Base-by-base conservation (phyloP, 1,140 invertebrate genomes). In the Platorchestia sp. region DNA sequence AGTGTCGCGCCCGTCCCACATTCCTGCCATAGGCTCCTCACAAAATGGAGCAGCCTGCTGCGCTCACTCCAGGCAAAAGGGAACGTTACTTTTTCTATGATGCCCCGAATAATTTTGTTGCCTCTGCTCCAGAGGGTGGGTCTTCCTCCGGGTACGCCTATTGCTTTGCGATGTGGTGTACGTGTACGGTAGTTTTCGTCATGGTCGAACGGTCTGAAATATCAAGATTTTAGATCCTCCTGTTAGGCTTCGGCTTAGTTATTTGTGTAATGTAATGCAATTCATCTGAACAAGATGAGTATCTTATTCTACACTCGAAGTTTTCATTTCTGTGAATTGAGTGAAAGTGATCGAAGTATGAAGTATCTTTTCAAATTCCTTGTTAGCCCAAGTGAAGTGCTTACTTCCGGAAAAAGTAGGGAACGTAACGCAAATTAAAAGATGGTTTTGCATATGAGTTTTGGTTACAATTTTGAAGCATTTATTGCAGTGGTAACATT, bases 11-110 rank as follows among this genome's bases (percentile, higher is more conserved):
- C 45, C 91, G 91, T 75, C 59, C 59, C 59, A 75, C 91, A 93
- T 93, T 93, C 91, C 87, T 42, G 36, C 87, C 45, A 40, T 93
- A 93, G 91, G 91, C 91, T 93, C 87, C 87, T 45, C 16, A 93
- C 91, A 93, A 93, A 93, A 93, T 93, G 91, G 91, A 93, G 91
- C 91, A 75, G 59, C 59, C 27, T 75, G 59, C 59, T 75, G 1
- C 27, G 3, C 59, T 75, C 59, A 3, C 91, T 47, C 43, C 43
- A 22, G 7, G 44, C 40, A 93, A 93, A 93, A 93, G 91, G 91
- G 91, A 47, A 45, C 87, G 41, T 75, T 75, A 75, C 59, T 75
- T 75, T 75, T 75, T 75, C 59, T 75, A 75, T 75, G 59, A 75
- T 36, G 59, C 59, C 59, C 59, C 59, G 59, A 75, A 75, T 75